Conservation (phyloP, 2,113 vertebrate species). For the Gopherus evgoodei region DNA sequence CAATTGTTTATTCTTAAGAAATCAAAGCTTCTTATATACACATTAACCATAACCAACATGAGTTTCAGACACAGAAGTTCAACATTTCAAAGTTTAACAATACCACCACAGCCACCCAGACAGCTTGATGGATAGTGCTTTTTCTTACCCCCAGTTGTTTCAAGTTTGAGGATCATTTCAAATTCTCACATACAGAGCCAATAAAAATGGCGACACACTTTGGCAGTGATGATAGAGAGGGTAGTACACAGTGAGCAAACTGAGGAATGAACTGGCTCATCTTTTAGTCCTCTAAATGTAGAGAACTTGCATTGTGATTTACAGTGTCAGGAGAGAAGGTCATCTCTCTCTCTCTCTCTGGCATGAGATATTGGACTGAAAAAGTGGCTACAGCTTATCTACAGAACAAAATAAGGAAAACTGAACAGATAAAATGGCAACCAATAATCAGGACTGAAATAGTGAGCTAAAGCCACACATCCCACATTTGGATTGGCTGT, state of each 20-base stretch:
- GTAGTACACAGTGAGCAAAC: background rate
- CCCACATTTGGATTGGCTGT: background rate
- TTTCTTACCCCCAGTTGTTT: background rate
- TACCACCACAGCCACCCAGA: background rate
- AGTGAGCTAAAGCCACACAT: background rate
- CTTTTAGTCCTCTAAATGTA: no score
- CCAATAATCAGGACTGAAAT: background rate
- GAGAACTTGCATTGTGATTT: background rate
- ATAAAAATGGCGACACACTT: background rate
- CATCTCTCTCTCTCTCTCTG: background rate
- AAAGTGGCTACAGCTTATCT: background rate
- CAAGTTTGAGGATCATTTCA: background rate
- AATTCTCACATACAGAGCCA: fast-evolving
- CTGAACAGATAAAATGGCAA: background rate
- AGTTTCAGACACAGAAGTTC: background rate
- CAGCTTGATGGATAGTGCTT: fast-evolving
- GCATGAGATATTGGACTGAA: background rate
- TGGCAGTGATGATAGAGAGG: background rate
- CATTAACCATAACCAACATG: background rate
- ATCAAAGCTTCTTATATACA: background rate
- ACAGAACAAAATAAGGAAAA: background rate
- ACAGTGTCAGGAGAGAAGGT: background rate
- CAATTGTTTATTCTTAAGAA: background rate
- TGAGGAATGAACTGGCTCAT: background rate
- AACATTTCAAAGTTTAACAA: background rate